Evolutionary conservation across 35 echinoderm and acorn worm genomes (phyloP), one percentile per base, ranked within the genome.

Genomic region (Hemicentrotus pulcherrimus): DNA sequence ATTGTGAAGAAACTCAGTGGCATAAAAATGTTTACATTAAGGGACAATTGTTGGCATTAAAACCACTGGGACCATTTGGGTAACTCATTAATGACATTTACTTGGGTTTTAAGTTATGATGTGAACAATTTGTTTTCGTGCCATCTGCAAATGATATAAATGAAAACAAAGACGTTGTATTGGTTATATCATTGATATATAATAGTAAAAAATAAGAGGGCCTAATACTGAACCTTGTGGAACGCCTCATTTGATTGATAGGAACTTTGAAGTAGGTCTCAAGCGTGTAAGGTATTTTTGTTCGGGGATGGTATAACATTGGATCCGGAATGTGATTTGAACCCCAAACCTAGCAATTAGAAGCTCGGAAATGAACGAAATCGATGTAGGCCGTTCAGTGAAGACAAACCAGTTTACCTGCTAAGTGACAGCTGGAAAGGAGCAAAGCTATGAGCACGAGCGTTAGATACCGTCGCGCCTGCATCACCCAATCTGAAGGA

Each of bases 401-500:
- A 78, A 28, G 4, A 78, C 24, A 78, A 28, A 78, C 3, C 28
- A 6, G 28, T 28, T 46, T 93, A 93, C 91, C 91, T 47, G 91
- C 91, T 18, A 93, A 58, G 1, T 93, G 46, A 58, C 91, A 93
- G 91, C 91, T 58, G 10, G 48, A 93, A 7, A 58, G 48, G 28
- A 93, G 13, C 22, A 93, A n/a, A 47, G 91, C 46, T 46, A 93
- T 58, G 47, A 93, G 3, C 18, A 93, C 91, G 32, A 93, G 46
- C 2, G 46, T 93, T 18, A 58, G 32, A 47, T 93, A 93, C 45
- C 48, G 91, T 13, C 91, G 91, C 10, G 46, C n/a, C 16, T 28
- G n/a, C 91, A 93, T 93, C 10, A 93, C 48, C 91, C 48, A 47
- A 31, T 93, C 91, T 93, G 46, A 28, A 93, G 22, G 6, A 2